These are phyloP conservation scores for Watsonalla cultraria DNA, from an alignment of 2,888 invertebrate species.

Conservation along the genomic window DNA sequence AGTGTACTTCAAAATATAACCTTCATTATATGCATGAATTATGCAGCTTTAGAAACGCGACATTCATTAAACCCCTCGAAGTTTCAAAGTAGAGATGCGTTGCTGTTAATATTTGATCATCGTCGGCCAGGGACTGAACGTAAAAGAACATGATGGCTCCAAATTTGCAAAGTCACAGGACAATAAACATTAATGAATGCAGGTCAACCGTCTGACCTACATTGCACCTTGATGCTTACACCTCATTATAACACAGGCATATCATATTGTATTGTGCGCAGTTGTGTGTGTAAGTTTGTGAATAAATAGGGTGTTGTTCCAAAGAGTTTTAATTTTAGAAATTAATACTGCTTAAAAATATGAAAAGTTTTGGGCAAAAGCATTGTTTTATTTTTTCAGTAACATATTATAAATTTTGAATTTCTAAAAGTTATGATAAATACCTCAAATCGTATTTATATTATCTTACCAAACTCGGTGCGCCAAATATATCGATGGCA, in stretches of 20 bases:
- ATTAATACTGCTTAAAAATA: too few species aligned
- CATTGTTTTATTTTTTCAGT: too few species aligned
- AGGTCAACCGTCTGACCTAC: constrained; percentile 33
- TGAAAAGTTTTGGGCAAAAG: too few species aligned
- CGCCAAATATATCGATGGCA: too few species aligned
- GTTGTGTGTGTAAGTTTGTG: constrained; percentile 11
- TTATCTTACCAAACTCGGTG: too few species aligned
- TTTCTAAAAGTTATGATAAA: too few species aligned
- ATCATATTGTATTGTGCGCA: constrained; percentile 33
- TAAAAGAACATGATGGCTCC: constrained; percentile 7
- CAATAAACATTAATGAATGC: constrained; percentile 2
- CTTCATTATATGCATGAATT: neutral
- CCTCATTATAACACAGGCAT: constrained; percentile 19
- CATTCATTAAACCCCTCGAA: constrained; percentile 3
- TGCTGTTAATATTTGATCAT: constrained; percentile 12
- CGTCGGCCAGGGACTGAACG: constrained; percentile 8
- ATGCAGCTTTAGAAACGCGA: neutral
- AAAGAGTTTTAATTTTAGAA: too few species aligned
- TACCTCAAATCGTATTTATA: too few species aligned
- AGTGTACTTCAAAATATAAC: neutral
- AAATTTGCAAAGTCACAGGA: constrained; percentile 4
- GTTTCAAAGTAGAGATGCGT: constrained; percentile 5
- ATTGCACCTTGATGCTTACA: constrained; percentile 12
- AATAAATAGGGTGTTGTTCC: too few species aligned
- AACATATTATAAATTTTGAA: too few species aligned